Evolutionary conservation across 92 coral and sea anemone genomes (phyloP).

Genomic region (Palythoa caribaeorum): DNA sequence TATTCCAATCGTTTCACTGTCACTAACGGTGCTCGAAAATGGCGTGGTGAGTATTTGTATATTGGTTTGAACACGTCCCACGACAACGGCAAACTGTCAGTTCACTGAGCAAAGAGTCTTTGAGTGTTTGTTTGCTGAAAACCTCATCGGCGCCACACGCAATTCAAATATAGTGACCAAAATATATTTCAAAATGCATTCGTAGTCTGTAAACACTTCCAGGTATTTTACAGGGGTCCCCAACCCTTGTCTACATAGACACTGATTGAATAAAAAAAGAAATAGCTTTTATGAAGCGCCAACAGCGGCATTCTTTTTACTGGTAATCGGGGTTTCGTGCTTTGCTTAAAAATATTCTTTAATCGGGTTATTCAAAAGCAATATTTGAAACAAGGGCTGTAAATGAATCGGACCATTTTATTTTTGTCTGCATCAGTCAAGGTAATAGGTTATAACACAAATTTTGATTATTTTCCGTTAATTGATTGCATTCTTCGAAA

Average conservation of each 20-base stretch:
- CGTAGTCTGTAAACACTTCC: neutral
- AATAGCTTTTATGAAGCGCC: neutral
- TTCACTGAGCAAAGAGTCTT: neutral
- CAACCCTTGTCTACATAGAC: neutral
- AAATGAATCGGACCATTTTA: constrained; percentile 2
- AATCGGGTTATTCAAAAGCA: constrained; percentile 24
- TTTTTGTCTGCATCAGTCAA: constrained; percentile 34
- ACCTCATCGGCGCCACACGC: constrained; percentile 37
- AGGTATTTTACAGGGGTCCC: neutral
- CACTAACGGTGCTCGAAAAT: constrained; percentile 28
- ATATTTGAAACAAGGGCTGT: constrained; percentile 32
- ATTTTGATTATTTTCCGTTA: neutral
- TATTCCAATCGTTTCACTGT: constrained; percentile 9
- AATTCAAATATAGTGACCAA: neutral
- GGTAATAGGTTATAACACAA: constrained; percentile 20
- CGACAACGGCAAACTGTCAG: neutral
- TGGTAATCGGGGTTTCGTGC: constrained; percentile 3
- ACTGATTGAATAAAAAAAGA: neutral
- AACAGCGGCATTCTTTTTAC: neutral
- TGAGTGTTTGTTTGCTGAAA: constrained; percentile 18
- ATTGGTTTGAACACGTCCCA: constrained; percentile 23
- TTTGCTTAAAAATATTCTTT: neutral
- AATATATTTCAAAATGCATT: neutral
- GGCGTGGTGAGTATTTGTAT: constrained; percentile 18
- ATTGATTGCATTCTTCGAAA: constrained; percentile 20